Conservation (phyloP, 1,140 invertebrate genomes). For the Microplitis mediator region DNA sequence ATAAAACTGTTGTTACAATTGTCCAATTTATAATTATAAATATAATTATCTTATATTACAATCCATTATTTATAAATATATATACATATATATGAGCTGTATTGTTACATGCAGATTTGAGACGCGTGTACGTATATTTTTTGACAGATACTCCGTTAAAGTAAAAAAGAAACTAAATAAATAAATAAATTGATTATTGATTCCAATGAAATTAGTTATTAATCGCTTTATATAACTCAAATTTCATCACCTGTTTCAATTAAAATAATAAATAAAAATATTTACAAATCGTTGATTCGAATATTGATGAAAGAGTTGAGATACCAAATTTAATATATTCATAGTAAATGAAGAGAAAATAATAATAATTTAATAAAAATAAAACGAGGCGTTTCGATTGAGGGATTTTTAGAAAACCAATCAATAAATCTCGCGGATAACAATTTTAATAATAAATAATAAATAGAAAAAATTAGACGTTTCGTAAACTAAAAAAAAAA, state of each 20-base stretch:
- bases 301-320: constrained; percentile 5
- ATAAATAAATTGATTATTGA: constrained; percentile 11
- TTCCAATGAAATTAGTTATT: background rate
- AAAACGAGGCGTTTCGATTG: background rate
- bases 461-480: constrained; percentile 18
- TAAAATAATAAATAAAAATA: constrained; percentile 2
- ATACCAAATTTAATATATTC: constrained; percentile 24
- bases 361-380: constrained; percentile 9
- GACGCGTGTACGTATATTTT: constrained; percentile 59
- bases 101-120: constrained; percentile 49
- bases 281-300: constrained; percentile 24
- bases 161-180: background rate
- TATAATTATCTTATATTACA: background rate
- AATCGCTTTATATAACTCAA: constrained; percentile 19
- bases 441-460: background rate
- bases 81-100: constrained; percentile 4
- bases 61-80: no score
- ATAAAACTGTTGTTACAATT: constrained; percentile 43
- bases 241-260: constrained; percentile 9
- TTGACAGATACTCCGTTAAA: constrained; percentile 45
- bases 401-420: no score
- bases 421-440: background rate
- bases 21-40: constrained; percentile 38
- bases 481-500: constrained; percentile 19
- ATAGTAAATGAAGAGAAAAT: background rate